These are phyloP conservation scores for Anguilla japonica DNA, from an alignment of 2,113 vertebrate species.

Conservation along the genomic window DNA sequence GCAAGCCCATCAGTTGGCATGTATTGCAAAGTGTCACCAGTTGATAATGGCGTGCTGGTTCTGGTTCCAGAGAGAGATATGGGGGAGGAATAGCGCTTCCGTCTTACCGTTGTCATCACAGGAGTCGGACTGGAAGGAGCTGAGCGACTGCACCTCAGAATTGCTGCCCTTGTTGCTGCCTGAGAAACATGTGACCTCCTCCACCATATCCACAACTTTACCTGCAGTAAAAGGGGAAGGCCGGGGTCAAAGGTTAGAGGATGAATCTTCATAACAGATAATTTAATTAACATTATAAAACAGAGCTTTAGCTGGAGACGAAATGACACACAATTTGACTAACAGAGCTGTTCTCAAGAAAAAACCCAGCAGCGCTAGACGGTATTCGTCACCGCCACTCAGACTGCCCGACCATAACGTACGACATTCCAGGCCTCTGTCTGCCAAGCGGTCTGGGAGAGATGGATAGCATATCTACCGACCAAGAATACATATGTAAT, in stretches of 20 bases:
- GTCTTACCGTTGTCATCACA: conserved; percentile 95
- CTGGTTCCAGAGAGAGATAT: background rate
- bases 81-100: background rate
- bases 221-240: conserved; percentile 58
- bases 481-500: no score
- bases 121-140: conserved; percentile 93
- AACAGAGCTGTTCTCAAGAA: no score
- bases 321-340: no score
- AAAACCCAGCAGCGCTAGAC: no score
- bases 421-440: no score
- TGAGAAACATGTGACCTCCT: conserved; percentile 89
- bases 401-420: no score
- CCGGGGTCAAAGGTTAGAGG: background rate
- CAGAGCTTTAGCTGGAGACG: no score
- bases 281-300: background rate
- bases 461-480: no score
- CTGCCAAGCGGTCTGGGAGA: no score
- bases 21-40: background rate
- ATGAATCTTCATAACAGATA: background rate
- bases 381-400: no score
- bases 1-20: background rate
- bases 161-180: conserved; percentile 94
- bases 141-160: conserved; percentile 93
- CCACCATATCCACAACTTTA: conserved; percentile 83
- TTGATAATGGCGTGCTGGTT: background rate